Base-by-base conservation (phyloP, 2,113 vertebrate species). In the Microtus ochrogaster region DNA sequence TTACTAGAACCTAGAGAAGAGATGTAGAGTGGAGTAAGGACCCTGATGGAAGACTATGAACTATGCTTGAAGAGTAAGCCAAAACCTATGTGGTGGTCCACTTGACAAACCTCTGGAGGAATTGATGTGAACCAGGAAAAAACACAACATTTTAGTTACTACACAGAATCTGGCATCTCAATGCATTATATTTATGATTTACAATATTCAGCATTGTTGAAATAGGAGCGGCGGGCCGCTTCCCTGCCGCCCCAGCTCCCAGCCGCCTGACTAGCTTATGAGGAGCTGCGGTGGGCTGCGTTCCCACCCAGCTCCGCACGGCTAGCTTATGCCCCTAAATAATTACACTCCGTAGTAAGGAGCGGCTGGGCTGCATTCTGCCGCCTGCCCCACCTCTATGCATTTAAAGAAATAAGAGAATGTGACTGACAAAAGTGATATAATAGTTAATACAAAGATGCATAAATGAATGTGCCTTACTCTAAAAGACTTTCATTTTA, bases 401-500 rank as follows among this genome's bases (percentile, higher is more conserved):
- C 58, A 68, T 36, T 78, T 76, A 92, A 92, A 73, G 21, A 83
- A 83, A 72, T 5, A 86, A 2, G 12, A 79, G 61, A 58, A 90
- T 21, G 1, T 33, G 7, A 65, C 2, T 39, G 14, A 44, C 22
- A 72, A 77, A 87, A 65, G 3, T 55, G 10, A 39, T 13, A 82
- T 52, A 86, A 76, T 26, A 47, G 22, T 84, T 88, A 33, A 84
- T 16, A 84, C 65, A 44, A 10, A 87, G 24, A n/a, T 24, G 2
- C 7, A 41, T 19, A 72, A 83, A 47, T 47, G 7, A 68, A 9
- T 11, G 82, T 3, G 41, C 79, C 36, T 1, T 86, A 5, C 21
- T 72, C 2, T 63, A 89, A 86, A 93, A n/a, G 30, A 63, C 94
- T 52, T 72, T 93, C 17, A 81, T 92, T 79, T 77, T 79, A 4